These are phyloP conservation scores for Speoplatyrhinus poulsoni DNA, from an alignment of 2,113 vertebrate species.

Conservation along the genomic window DNA sequence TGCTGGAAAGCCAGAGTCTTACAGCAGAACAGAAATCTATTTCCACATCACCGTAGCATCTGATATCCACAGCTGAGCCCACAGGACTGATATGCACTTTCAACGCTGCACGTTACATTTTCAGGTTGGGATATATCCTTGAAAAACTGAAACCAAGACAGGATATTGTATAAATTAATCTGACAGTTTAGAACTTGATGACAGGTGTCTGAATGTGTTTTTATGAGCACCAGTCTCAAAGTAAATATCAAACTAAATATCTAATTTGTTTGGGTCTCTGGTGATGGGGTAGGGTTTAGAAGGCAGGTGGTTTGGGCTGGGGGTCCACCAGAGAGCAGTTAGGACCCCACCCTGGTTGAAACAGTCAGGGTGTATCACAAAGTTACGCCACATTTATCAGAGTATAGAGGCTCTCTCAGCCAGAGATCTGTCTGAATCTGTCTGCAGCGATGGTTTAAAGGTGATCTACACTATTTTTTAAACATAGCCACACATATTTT, in stretches of 20 bases:
- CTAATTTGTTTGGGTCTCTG: constrained; percentile 34
- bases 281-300: constrained; percentile 9
- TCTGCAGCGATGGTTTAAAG: constrained; percentile 35
- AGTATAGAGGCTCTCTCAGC: constrained; percentile 15
- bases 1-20: constrained; percentile 12
- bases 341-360: constrained; percentile 20
- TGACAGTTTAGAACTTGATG: constrained; percentile 38
- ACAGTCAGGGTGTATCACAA: constrained; percentile 18
- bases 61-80: constrained; percentile 1
- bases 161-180: constrained; percentile 43
- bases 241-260: constrained; percentile 10
- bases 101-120: neutral
- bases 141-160: constrained; percentile 20
- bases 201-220: constrained; percentile 32
- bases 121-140: constrained; percentile 6
- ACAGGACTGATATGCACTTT: constrained; percentile 20
- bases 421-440: constrained; percentile 12
- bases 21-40: constrained; percentile 26
- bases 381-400: constrained; percentile 57
- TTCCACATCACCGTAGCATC: constrained; percentile 22
- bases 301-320: neutral
- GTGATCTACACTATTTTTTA: no score
- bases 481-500: no score
- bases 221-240: constrained; percentile 28
- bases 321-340: constrained; percentile 27